These are phyloP conservation scores for Hydrocynus forskahlii DNA, from an alignment of 2,797 vertebrate genomes.

Conservation along the genomic window DNA sequence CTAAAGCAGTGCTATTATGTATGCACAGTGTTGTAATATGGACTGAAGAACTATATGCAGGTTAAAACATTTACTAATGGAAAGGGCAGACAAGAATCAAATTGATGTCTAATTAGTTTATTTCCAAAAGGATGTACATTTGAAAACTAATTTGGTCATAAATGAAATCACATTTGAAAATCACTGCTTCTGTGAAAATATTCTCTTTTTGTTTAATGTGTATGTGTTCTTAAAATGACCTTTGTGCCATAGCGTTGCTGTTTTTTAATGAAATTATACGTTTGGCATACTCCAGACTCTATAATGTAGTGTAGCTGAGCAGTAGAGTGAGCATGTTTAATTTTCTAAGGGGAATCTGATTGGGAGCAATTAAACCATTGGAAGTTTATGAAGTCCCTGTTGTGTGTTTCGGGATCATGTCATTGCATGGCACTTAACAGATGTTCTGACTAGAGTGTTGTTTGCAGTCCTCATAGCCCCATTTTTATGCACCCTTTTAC, in stretches of 20 bases:
- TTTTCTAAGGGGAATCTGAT: conserved; percentile 55
- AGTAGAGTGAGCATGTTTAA: conserved; percentile 40
- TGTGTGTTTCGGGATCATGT: conserved; percentile 54
- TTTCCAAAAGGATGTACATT: no score
- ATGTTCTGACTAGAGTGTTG: conserved; percentile 60
- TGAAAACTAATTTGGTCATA: no score
- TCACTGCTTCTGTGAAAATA: no score
- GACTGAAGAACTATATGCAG: neutral
- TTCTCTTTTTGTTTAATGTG: no score
- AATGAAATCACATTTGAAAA: no score
- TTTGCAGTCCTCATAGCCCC: conserved; percentile 44
- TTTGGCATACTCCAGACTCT: conserved; percentile 27
- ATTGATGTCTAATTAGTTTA: neutral
- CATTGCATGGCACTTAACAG: conserved; percentile 56
- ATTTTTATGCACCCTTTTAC: conserved; percentile 50
- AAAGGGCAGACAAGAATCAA: neutral
- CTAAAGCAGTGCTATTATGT: neutral
- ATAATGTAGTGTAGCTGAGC: conserved; percentile 25
- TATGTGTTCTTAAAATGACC: neutral
- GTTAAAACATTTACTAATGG: neutral
- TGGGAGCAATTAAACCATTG: conserved; percentile 55
- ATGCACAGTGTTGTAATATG: neutral
- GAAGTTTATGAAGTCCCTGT: conserved; percentile 55
- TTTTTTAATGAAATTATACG: conserved; percentile 19
- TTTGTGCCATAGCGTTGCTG: neutral